These are phyloP conservation scores for Channallabes apus DNA, from an alignment of 2,797 vertebrate genomes.

Conservation along the genomic window DNA sequence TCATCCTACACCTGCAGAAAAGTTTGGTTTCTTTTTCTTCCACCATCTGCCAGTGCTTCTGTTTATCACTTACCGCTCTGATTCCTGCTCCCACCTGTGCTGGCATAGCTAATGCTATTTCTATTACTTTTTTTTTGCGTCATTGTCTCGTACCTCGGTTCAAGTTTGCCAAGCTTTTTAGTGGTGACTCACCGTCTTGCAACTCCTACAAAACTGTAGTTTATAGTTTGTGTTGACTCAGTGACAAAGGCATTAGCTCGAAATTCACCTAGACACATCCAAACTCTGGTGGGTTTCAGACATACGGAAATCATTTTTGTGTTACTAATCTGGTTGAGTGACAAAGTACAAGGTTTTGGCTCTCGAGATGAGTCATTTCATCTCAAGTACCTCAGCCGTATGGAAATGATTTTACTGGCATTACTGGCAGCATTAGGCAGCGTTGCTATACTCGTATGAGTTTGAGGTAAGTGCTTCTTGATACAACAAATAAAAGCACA, in stretches of 20 bases:
- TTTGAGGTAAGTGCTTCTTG: constrained; percentile 1
- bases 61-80: constrained; percentile 12
- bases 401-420: constrained; percentile 13
- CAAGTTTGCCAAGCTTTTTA: constrained; percentile 2
- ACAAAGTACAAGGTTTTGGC: constrained; percentile 19
- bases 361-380: constrained; percentile 14
- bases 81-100: constrained; percentile 16
- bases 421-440: background rate
- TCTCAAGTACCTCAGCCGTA: background rate
- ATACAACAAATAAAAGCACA: background rate
- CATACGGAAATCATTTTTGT: constrained; percentile 15
- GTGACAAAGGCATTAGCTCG: constrained; percentile 31
- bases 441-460: background rate
- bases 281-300: constrained; percentile 13
- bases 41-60: constrained; percentile 26
- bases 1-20: constrained; percentile 29
- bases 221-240: constrained; percentile 31
- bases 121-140: constrained; percentile 10
- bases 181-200: constrained; percentile 15
- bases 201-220: constrained; percentile 30
- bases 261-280: constrained; percentile 22
- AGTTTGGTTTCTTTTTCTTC: constrained; percentile 15
- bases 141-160: constrained; percentile 15
- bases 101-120: background rate
- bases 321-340: constrained; percentile 8